Evolutionary conservation across 2,888 invertebrate species (phyloP).

Genomic region (Brenthis hecate): DNA sequence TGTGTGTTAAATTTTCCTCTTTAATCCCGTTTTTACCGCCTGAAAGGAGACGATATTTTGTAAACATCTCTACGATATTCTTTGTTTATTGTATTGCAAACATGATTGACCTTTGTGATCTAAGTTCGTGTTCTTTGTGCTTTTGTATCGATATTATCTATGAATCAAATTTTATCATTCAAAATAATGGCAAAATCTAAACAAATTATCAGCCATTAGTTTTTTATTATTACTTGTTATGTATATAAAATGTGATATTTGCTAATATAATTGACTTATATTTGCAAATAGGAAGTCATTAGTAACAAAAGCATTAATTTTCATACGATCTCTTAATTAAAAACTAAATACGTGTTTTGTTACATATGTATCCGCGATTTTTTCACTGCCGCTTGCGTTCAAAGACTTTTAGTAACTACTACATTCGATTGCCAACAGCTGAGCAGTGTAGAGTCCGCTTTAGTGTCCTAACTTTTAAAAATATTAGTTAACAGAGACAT

Average conservation of each 20-base stretch:
- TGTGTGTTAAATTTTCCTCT: no score
- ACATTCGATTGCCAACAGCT: constrained; percentile 10
- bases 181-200: no score
- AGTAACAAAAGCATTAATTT: no score
- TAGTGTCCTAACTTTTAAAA: background rate
- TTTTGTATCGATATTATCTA: background rate
- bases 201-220: no score
- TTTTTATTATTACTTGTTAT: no score
- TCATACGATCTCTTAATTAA: background rate
- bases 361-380: background rate
- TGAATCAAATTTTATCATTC: background rate
- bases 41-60: background rate
- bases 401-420: background rate
- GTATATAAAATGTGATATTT: no score
- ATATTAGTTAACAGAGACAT: background rate
- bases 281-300: no score
- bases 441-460: background rate
- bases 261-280: no score
- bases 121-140: background rate
- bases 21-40: background rate
- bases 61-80: background rate
- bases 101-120: background rate
- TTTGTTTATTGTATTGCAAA: constrained; percentile 3
- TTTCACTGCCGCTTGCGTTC: background rate
- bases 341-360: background rate